Base-by-base conservation (phyloP, 2,113 vertebrate species). In the Cyprinodon tularosa region DNA sequence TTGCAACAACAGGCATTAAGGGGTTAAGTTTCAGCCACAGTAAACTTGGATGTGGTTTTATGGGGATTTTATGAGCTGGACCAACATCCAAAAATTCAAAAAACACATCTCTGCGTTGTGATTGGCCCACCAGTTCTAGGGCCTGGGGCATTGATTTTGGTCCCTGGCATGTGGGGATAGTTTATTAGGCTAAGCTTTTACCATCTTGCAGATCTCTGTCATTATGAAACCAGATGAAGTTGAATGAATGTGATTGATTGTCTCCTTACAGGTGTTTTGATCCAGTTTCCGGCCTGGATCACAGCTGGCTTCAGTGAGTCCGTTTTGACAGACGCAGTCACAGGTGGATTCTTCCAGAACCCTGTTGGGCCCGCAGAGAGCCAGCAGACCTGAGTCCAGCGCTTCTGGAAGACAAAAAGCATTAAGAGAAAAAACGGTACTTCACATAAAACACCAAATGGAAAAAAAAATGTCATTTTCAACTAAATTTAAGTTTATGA, bases 211-310 rank as follows among this genome's bases (percentile, higher is more conserved):
- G 29, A 29, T 29, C 29, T 29, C 29, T 1, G 29, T 29, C 2
- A 1, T 29, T 29, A 29, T 29, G 29, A 29, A 29, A 29, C 29
- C 1, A 29, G 29, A 29, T 29, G 29, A 29, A 29, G 29, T 29
- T 29, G 29, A 29, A 29, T 29, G 29, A 29, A 29, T 29, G 29
- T 39, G 40, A 69, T 15, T n/a, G 17, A 29, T 64, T 20, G 9
- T 12, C 29, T 36, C 1, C 90, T 92, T 78, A 89, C 93, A 94
- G 68, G 81, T 85, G 68, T 89, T 78, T 65, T 86, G 90, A 76
- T 94, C 91, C 81, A 94, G 91, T 71, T 91, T 90, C 93, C 92
- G 92, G 66, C 93, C 92, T 3, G 83, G 87, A 62, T 90, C 91
- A 37, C 93, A 94, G 91, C 92, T 93, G 87, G 72, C 81, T 68